phyloP scores from a whole-genome alignment of 2,888 invertebrate species.

The Cistogaster globosa region DNA sequence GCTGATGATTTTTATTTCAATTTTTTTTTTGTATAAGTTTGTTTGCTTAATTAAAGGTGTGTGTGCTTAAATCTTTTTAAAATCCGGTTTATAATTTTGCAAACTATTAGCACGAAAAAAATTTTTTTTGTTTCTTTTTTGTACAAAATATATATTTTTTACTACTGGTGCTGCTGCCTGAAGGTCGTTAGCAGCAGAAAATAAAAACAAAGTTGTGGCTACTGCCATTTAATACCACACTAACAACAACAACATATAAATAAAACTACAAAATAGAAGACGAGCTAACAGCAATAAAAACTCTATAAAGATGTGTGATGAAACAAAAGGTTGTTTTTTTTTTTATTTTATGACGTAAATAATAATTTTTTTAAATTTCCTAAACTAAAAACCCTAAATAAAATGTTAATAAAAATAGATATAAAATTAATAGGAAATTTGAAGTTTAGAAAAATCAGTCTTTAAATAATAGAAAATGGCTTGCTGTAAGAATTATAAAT shows the following conservation, averaged over 20 bases:
- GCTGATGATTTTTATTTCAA: background rate
- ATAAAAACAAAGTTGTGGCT: background rate
- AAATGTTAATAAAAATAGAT: too few species aligned
- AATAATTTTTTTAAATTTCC: background rate
- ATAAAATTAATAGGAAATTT: too few species aligned
- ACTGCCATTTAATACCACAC: slow-evolving; percentile 19
- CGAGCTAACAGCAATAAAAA: background rate
- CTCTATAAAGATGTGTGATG: too few species aligned
- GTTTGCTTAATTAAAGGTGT: background rate
- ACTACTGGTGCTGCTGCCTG: slow-evolving; percentile 55
- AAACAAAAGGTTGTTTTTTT: background rate
- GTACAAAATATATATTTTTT: background rate
- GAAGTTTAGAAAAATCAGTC: too few species aligned
- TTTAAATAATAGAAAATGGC: background rate
- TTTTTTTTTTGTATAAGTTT: background rate
- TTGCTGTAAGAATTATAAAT: background rate
- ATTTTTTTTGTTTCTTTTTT: background rate
- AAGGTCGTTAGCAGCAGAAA: slow-evolving; percentile 70
- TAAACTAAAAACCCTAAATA: too few species aligned
- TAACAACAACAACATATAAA: background rate
- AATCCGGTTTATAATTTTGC: slow-evolving; percentile 67
- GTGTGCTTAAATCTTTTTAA: slow-evolving; percentile 48
- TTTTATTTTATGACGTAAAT: background rate
- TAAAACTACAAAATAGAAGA: background rate
- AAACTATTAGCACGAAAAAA: slow-evolving; percentile 47